Evolutionary conservation across 2,888 invertebrate species (phyloP).

Genomic region (Hemithea aestivaria): DNA sequence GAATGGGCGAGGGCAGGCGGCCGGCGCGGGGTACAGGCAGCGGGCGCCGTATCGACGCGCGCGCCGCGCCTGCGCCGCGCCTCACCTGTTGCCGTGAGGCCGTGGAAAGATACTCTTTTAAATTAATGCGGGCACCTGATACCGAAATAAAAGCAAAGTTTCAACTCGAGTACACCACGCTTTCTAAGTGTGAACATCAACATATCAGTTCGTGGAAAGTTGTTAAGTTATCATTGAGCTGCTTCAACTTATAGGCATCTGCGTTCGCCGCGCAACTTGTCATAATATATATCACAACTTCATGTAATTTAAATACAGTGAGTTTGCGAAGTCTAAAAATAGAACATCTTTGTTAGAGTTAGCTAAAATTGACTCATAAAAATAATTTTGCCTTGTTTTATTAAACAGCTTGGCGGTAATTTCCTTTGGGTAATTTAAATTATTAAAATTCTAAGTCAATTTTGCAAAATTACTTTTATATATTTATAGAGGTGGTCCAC

Average conservation of each 20-base stretch:
- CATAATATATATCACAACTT: constrained; percentile 13
- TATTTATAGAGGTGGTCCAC: too few species aligned
- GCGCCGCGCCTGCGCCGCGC: constrained; percentile 67
- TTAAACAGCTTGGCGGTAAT: too few species aligned
- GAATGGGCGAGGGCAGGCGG: constrained; percentile 61
- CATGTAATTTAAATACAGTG: constrained; percentile 2
- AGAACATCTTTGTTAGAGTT: not conserved
- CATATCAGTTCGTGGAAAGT: constrained; percentile 16
- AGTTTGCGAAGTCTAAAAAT: constrained; percentile 2
- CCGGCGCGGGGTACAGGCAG: constrained; percentile 35
- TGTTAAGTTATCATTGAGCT: constrained; percentile 20
- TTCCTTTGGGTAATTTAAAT: too few species aligned
- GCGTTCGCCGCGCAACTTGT: constrained; percentile 7
- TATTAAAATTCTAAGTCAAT: too few species aligned
- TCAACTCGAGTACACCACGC: constrained; percentile 30
- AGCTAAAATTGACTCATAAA: too few species aligned
- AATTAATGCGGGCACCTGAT: constrained; percentile 73
- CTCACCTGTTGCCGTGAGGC: constrained; percentile 75
- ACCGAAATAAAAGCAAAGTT: constrained; percentile 65
- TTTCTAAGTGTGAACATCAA: constrained; percentile 24
- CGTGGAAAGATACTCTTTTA: constrained; percentile 75
- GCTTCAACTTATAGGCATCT: constrained; percentile 7
- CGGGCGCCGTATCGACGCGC: constrained; percentile 66
- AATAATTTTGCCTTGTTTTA: too few species aligned
- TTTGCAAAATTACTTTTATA: too few species aligned